Evolutionary conservation across 2,888 invertebrate genomes (phyloP), one percentile per base, ranked within the genome.

Genomic region (Meteorus cinctellus): DNA sequence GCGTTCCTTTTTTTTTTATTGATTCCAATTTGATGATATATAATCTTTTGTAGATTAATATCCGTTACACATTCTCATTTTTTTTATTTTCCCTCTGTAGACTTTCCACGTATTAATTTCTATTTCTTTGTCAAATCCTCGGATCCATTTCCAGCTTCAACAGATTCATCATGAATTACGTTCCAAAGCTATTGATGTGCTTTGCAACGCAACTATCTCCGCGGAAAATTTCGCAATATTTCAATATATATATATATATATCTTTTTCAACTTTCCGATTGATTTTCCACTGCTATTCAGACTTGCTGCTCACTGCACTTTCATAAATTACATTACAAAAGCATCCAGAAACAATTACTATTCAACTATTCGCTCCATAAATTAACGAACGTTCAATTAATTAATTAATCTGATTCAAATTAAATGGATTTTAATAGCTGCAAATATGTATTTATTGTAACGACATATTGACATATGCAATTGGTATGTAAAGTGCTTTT

Each of bases 381-480:
- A 60, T 29, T 60, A 60, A 27, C 12, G 27, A 27, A 60, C 14
- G 27, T 60, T 29, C 59, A 60, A 60, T 60, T 60, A 60, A 60
- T 60, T 60, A 29, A 10, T 27, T 1, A 24, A 24, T 24, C 24
- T 29, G 14, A 60, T 60, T 60, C 27, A 60, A 60, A 29, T 29
- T 24, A 27, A 12, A 1, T 27, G 27, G 0, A 27, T 6, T 60
- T 4, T 6, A 60, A 60, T 60, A 8, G 5, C 27, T 27, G 27
- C 27, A 60, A 27, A 10, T 60, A 29, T 60, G 27, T 34, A 34
- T 60, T 2, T 29, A 27, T 29, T 60, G 24, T 12, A 24, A 60
- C 59, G 5, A 8, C 51, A 34, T 8, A 41, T 73, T 1, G 16
- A 67, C 34, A 34, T 34, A 34, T 6, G 24, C 4, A 19, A 19